phyloP scores from a whole-genome alignment of 2,113 vertebrate genomes.

The Grus americana region DNA sequence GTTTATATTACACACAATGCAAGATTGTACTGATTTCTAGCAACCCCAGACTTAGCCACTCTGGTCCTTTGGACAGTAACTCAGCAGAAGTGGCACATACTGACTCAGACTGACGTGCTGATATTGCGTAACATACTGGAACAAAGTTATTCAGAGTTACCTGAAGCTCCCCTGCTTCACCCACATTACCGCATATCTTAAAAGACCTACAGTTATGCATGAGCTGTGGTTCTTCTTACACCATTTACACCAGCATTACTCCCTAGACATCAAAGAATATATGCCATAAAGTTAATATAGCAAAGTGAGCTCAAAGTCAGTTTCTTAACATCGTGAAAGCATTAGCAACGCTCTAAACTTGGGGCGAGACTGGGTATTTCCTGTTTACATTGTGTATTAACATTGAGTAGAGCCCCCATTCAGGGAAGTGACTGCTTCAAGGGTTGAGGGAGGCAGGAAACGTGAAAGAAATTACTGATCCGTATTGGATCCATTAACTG shows the following conservation, averaged over 20 bases:
- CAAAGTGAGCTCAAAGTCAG: neutral
- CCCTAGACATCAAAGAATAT: neutral
- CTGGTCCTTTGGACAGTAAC: neutral
- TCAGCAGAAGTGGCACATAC: neutral
- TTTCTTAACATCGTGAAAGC: neutral
- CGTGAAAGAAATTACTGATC: neutral
- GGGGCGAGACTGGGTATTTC: neutral
- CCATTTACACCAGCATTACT: neutral
- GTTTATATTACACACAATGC: neutral
- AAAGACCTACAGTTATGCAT: neutral
- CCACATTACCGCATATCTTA: rapidly evolving
- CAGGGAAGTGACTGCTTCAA: neutral
- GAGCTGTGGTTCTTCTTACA: neutral
- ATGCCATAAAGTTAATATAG: neutral
- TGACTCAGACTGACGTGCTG: neutral
- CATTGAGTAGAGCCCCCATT: neutral
- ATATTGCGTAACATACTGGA: neutral
- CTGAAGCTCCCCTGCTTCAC: neutral
- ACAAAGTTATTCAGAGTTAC: neutral
- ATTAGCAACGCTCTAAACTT: neutral
- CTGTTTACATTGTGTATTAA: neutral
- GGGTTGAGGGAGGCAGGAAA: neutral
- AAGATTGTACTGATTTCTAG: neutral
- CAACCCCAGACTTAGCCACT: neutral
- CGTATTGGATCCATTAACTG: neutral